Conservation (phyloP, 2,888 invertebrate species). For the Metellina segmentata region DNA sequence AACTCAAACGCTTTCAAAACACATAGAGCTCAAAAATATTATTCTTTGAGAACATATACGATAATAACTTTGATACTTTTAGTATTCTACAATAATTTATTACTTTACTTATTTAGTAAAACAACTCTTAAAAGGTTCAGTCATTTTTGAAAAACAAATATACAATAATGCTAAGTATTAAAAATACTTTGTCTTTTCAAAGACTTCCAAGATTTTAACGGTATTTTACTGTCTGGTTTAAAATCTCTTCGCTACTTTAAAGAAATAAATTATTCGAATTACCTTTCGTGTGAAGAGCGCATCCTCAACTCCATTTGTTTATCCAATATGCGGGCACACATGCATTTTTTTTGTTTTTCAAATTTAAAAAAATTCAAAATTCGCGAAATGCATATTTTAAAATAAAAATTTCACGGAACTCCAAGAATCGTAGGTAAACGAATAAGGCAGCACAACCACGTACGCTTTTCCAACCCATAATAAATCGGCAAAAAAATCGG, state of each 20-base stretch:
- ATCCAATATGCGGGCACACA: constrained; percentile 54
- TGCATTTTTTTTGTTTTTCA: constrained; percentile 19
- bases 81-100: not conserved
- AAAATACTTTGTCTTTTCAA: not conserved
- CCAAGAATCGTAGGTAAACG: constrained; percentile 32
- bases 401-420: constrained; percentile 53
- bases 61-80: no score
- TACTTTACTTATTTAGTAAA: not conserved
- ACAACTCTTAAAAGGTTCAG: not conserved
- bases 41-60: no score
- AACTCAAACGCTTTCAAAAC: no score
- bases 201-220: constrained; percentile 17
- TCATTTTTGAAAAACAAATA: not conserved
- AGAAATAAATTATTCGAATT: constrained; percentile 66
- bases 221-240: constrained; percentile 20
- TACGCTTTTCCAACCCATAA: constrained; percentile 51
- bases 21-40: no score
- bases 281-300: constrained; percentile 59
- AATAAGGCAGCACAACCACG: constrained; percentile 35
- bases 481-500: not conserved
- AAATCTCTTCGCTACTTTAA: constrained; percentile 4
- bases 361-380: not conserved
- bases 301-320: constrained; percentile 36
- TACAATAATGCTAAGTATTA: not conserved
- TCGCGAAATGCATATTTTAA: not conserved